phyloP scores from a whole-genome alignment of 1,140 invertebrate species.

The Calosoma granatense region DNA sequence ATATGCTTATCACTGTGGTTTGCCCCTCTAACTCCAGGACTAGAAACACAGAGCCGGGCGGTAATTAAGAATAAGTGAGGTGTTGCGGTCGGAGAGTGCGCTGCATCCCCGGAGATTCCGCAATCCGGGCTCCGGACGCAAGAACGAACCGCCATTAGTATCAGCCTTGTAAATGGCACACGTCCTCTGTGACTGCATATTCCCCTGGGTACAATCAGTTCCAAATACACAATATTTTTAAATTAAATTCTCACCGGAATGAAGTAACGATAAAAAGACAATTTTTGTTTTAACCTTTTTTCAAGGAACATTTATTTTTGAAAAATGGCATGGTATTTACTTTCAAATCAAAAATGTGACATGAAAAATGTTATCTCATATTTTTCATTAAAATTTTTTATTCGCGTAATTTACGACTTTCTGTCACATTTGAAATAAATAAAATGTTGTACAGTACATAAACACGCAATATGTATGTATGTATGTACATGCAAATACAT shows the following conservation, averaged over 20 bases:
- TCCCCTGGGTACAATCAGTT: background rate
- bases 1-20: background rate
- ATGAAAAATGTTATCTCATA: no score
- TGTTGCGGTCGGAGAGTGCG: background rate
- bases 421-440: no score
- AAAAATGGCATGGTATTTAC: no score
- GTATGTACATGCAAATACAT: no score
- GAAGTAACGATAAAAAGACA: background rate
- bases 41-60: background rate
- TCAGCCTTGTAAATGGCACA: constrained; percentile 1
- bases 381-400: no score
- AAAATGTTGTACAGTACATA: no score
- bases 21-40: background rate
- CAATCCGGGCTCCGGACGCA: constrained; percentile 1
- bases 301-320: no score
- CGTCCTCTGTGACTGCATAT: background rate
- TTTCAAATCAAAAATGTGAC: no score
- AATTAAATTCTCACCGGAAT: background rate
- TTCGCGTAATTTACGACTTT: no score
- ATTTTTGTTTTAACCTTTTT: no score
- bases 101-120: background rate
- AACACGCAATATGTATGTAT: no score
- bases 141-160: constrained; percentile 4
- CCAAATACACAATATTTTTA: background rate
- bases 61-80: constrained; percentile 9